Percentiles rank a stretch among this genome's conserved stretches.
These are phyloP conservation scores for Gymnobelideus leadbeateri DNA, from an alignment of 2,113 vertebrate species.

Conservation along the genomic window DNA sequence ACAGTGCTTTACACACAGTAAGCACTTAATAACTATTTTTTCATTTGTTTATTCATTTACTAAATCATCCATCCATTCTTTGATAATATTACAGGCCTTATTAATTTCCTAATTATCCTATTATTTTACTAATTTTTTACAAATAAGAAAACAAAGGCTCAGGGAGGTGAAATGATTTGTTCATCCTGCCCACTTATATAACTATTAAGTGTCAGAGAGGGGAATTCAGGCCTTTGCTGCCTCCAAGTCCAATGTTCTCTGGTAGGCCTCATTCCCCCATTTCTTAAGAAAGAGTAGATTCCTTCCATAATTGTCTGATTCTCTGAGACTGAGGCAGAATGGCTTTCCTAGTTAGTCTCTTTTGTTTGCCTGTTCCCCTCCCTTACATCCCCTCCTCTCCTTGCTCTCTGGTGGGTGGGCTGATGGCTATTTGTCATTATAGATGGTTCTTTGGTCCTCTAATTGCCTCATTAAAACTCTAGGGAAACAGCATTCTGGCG, in stretches of 20 bases:
- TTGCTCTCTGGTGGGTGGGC: not conserved
- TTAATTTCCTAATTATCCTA: not conserved
- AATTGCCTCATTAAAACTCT: constrained; percentile 74
- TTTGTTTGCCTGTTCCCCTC: not conserved
- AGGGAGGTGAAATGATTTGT: not conserved
- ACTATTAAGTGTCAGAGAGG: not conserved
- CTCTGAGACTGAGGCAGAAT: not conserved
- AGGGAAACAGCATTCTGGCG: constrained; percentile 59
- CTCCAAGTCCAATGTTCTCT: not conserved
- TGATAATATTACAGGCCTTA: not conserved
- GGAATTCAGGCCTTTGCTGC: not conserved
- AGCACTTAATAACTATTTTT: not conserved
- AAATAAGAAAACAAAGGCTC: not conserved
- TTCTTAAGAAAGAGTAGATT: not conserved
- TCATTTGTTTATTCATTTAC: not conserved
- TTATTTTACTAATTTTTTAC: not conserved
- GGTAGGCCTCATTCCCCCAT: not conserved
- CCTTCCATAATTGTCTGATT: not conserved
- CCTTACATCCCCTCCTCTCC: not conserved
- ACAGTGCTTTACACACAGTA: not conserved
- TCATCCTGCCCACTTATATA: not conserved
- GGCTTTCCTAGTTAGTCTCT: not conserved
- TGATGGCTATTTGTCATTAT: not conserved
- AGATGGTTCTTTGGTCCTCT: constrained; percentile 46
- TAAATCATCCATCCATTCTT: not conserved